Conservation (phyloP, 2,113 vertebrate genomes). For the Bufo bufo region DNA sequence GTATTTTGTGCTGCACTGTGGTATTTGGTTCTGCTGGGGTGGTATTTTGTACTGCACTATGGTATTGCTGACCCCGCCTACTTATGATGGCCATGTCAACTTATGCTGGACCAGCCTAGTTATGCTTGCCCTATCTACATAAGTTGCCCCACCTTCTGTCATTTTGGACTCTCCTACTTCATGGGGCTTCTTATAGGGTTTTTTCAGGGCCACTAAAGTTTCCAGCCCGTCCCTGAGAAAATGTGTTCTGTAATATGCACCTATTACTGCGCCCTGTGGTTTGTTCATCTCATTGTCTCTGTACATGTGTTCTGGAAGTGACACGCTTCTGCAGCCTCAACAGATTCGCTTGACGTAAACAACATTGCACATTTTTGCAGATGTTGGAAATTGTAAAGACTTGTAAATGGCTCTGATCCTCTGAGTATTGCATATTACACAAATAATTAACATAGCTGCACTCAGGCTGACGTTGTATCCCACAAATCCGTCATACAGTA, state of each 20-base stretch:
- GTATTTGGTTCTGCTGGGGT: no score
- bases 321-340: neutral
- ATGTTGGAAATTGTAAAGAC: neutral
- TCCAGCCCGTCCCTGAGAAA: neutral
- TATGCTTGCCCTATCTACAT: no score
- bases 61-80: no score
- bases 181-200: neutral
- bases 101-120: no score
- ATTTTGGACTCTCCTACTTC: no score
- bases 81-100: no score
- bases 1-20: no score
- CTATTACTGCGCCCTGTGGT: neutral
- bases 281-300: neutral
- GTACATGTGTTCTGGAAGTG: neutral
- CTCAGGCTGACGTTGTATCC: neutral
- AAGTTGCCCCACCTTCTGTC: no score
- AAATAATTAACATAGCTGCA: slow-evolving; percentile 10
- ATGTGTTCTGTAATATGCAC: neutral
- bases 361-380: neutral
- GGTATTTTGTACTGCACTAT: no score
- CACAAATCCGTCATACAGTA: neutral
- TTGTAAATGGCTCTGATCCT: slow-evolving; percentile 1
- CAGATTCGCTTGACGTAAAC: slow-evolving; percentile 6
- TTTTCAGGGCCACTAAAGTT: no score
- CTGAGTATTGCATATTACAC: neutral